Conservation (phyloP, 2,797 vertebrate species). For the Pelobates cultripes region DNA sequence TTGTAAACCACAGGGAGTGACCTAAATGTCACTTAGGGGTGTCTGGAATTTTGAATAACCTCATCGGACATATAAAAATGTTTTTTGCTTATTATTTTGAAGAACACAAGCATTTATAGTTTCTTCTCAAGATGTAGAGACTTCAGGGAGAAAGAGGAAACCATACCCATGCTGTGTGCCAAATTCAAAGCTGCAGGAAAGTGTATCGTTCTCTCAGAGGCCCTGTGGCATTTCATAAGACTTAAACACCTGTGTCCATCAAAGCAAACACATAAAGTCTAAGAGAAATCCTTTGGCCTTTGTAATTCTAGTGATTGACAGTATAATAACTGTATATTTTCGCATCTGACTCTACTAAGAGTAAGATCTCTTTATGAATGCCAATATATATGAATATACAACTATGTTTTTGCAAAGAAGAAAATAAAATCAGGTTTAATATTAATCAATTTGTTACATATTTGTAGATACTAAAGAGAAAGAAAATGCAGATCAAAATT, state of each 20-base stretch:
- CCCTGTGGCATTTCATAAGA: conserved; percentile 74
- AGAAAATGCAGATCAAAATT: conserved; percentile 59
- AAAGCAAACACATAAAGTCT: conserved; percentile 71
- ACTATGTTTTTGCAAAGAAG: conserved; percentile 67
- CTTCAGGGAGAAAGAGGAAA: conserved; percentile 59
- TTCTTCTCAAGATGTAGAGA: conserved; percentile 53
- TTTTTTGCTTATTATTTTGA: conserved; percentile 5
- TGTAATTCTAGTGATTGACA: conserved; percentile 85
- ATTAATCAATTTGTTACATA: conserved; percentile 60
- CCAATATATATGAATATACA: conserved; percentile 78
- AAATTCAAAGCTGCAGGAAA: conserved; percentile 67
- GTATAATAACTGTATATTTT: conserved; percentile 88
- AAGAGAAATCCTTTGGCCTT: conserved; percentile 78
- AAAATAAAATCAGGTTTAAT: conserved; percentile 63
- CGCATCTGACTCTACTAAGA: conserved; percentile 79
- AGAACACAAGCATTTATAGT: conserved; percentile 38
- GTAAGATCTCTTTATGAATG: conserved; percentile 76
- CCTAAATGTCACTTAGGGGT: conserved; percentile 56
- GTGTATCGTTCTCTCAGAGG: conserved; percentile 66
- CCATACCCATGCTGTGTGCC: conserved; percentile 64
- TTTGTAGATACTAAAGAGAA: too few relatives aligned
- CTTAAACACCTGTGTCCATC: conserved; percentile 80
- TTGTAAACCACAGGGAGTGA: conserved; percentile 60
- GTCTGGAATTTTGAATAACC: background rate
- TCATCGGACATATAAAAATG: conserved; percentile 46